These are phyloP conservation scores for Synanthedon andrenaeformis DNA, from an alignment of 2,888 invertebrate species.

Conservation along the genomic window DNA sequence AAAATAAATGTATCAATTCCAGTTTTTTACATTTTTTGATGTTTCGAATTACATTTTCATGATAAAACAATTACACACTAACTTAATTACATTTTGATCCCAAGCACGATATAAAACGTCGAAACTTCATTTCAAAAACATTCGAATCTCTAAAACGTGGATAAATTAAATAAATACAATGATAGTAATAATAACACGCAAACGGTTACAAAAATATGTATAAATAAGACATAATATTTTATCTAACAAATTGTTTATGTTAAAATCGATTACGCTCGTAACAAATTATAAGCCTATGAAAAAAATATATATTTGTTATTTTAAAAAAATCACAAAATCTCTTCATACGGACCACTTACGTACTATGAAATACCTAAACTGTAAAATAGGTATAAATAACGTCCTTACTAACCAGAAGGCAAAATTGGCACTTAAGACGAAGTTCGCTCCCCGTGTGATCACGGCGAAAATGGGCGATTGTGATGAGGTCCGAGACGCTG, in stretches of 20 bases:
- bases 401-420: conserved; percentile 70
- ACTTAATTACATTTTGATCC: conserved; percentile 63
- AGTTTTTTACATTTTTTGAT: neutral
- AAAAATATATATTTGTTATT: conserved; percentile 13
- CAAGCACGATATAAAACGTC: conserved; percentile 58
- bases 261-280: conserved; percentile 19
- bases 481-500: neutral
- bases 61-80: conserved; percentile 28
- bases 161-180: neutral
- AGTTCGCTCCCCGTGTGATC: conserved; percentile 34
- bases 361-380: conserved; percentile 63
- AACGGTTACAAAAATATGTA: neutral
- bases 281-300: conserved; percentile 17
- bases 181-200: neutral
- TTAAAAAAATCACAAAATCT: conserved; percentile 10
- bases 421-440: conserved; percentile 70
- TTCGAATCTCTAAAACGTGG: neutral
- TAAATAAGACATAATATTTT: too few species aligned
- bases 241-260: conserved; percentile 5
- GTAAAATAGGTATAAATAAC: conserved; percentile 66
- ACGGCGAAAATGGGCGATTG: neutral
- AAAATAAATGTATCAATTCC: neutral
- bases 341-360: conserved; percentile 59
- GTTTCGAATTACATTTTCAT: neutral
- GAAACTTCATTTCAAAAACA: conserved; percentile 9